A percentile compares a stretch with the other conserved stretches of the same genome.
phyloP scores from a whole-genome alignment of 2,888 invertebrate genomes.

The Andrena bicolor region DNA sequence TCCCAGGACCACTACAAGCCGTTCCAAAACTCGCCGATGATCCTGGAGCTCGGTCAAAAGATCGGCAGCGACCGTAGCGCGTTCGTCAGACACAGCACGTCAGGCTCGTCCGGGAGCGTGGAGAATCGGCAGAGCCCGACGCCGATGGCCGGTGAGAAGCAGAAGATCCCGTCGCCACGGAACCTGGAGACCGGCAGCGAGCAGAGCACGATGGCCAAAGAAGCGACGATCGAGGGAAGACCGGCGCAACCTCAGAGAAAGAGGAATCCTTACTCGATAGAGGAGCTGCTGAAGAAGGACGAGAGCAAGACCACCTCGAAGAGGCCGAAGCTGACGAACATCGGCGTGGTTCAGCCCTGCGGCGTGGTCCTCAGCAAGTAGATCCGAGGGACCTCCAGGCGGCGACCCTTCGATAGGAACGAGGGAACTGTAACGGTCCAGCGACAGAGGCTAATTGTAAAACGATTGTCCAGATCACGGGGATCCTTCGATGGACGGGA shows the following conservation, averaged over 20 bases:
- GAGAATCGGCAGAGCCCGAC: slow-evolving; percentile 72
- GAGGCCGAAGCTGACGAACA: slow-evolving; percentile 83
- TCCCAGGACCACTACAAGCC: slow-evolving; percentile 80
- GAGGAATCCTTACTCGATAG: slow-evolving; percentile 95
- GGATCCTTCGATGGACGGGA: slow-evolving; percentile 4
- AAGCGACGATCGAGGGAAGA: slow-evolving; percentile 59
- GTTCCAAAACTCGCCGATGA: slow-evolving; percentile 79
- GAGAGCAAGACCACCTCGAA: slow-evolving; percentile 87
- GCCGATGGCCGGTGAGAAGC: slow-evolving; percentile 59
- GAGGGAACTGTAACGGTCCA: slow-evolving; percentile 13
- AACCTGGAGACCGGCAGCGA: slow-evolving; percentile 44
- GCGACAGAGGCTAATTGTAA: slow-evolving; percentile 50
- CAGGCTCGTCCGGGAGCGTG: slow-evolving; percentile 63
- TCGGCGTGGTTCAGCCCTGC: slow-evolving; percentile 87
- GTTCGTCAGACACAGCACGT: slow-evolving; percentile 79
- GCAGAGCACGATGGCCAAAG: slow-evolving; percentile 58
- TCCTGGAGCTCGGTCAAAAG: slow-evolving; percentile 79
- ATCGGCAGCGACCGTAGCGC: slow-evolving; percentile 81
- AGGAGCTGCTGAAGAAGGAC: slow-evolving; percentile 93
- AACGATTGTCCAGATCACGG: slow-evolving; percentile 28
- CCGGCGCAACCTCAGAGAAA: slow-evolving; percentile 85
- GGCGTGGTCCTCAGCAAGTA: slow-evolving; percentile 87
- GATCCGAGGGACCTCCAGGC: slow-evolving; percentile 60
- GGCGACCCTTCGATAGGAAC: background rate
- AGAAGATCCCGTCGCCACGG: slow-evolving; percentile 43